A percentile compares a stretch with the other conserved stretches of the same genome.
phyloP scores from a whole-genome alignment of 2,888 invertebrate species.

The Spodoptera littoralis region DNA sequence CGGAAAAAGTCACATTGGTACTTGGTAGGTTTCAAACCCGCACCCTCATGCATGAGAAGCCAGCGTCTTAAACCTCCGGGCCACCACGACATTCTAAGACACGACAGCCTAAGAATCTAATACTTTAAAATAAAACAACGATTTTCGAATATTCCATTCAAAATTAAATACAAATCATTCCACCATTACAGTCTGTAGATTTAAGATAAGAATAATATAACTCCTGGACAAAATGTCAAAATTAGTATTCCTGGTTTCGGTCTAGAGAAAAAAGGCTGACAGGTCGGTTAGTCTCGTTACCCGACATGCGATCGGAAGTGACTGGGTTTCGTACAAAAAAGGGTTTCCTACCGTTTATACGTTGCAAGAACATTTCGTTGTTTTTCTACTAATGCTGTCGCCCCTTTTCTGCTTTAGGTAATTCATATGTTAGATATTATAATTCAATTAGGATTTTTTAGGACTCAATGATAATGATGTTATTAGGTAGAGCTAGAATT shows the following conservation, averaged over 20 bases:
- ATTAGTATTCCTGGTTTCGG: constrained; percentile 47
- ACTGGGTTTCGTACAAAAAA: constrained; percentile 21
- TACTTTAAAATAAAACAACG: neutral
- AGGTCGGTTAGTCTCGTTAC: constrained; percentile 24
- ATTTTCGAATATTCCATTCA: neutral
- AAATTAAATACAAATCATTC: neutral
- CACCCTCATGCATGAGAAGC: too few species aligned
- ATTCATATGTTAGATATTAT: too few species aligned
- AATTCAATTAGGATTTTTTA: too few species aligned
- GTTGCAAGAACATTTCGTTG: constrained; percentile 2
- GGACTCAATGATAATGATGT: too few species aligned
- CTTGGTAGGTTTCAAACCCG: too few species aligned
- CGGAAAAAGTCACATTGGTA: too few species aligned
- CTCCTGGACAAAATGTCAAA: constrained; percentile 41
- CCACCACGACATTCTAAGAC: too few species aligned
- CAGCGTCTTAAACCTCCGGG: too few species aligned
- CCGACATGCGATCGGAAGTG: constrained; percentile 41
- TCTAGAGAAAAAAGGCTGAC: constrained; percentile 43
- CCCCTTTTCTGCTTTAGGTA: too few species aligned
- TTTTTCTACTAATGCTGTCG: too few species aligned
- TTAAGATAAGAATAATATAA: constrained; percentile 25
- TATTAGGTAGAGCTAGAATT: too few species aligned
- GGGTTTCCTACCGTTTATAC: neutral
- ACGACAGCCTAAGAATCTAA: too few species aligned
- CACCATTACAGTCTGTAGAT: constrained; percentile 1